Conservation (phyloP, 2,113 vertebrate genomes). For the Octodon degus region DNA sequence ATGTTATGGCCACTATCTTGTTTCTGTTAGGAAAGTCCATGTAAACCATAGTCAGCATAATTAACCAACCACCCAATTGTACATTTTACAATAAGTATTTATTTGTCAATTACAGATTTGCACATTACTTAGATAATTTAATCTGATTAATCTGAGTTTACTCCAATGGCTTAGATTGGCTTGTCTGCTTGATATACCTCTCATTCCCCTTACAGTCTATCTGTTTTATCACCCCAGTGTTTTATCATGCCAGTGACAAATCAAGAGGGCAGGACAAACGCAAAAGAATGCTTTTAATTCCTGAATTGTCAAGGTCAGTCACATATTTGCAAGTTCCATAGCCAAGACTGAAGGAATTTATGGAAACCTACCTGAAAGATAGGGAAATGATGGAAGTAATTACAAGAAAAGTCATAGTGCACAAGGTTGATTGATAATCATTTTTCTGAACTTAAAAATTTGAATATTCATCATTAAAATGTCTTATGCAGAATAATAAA, state of each 20-base stretch:
- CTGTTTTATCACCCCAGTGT: not conserved
- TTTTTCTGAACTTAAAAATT: not conserved
- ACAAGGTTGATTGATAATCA: slow-evolving; percentile 8
- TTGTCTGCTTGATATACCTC: not conserved
- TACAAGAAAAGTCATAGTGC: not conserved
- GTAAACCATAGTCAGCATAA: not conserved
- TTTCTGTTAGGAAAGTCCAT: not conserved
- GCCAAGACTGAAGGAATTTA: not conserved
- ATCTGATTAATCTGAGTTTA: slow-evolving; percentile 10
- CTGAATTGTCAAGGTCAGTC: not conserved
- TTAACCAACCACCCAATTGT: not conserved
- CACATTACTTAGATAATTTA: slow-evolving; percentile 18
- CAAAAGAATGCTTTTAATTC: not conserved
- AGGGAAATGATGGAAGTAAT: not conserved
- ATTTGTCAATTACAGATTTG: not conserved
- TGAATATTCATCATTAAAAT: slow-evolving; percentile 43
- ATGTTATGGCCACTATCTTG: not conserved
- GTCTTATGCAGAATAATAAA: not conserved
- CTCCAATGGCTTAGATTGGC: not conserved
- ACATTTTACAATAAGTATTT: not conserved
- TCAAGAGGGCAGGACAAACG: not conserved
- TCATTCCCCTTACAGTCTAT: not conserved
- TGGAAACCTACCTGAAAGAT: not conserved
- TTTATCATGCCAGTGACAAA: not conserved
- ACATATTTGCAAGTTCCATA: slow-evolving; percentile 15